Evolutionary conservation across 2,797 vertebrate genomes (phyloP).

Genomic region (Cygnus olor): DNA sequence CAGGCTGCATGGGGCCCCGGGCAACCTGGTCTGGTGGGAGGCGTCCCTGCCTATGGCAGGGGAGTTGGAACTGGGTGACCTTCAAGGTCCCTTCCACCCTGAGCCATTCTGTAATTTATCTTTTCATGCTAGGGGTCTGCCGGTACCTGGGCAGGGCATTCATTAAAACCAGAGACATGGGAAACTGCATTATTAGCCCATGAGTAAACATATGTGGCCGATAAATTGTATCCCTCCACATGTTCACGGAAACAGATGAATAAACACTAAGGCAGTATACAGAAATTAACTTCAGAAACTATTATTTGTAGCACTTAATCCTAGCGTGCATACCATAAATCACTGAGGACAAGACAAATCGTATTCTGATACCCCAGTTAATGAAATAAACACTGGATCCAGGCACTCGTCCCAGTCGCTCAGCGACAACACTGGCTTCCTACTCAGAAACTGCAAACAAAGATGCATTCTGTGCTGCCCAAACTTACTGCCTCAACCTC

Average conservation of each 20-base stretch:
- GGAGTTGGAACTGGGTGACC: too few species aligned
- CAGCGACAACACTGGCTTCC: conserved; percentile 32
- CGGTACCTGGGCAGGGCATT: not conserved
- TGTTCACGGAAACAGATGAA: not conserved
- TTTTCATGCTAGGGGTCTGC: not conserved
- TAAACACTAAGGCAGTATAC: not conserved
- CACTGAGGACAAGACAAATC: not conserved
- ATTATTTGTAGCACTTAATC: not conserved
- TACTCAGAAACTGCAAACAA: conserved; percentile 30
- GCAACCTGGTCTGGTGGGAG: too few species aligned
- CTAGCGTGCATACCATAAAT: not conserved
- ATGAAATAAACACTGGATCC: not conserved
- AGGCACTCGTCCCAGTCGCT: not conserved
- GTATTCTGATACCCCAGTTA: not conserved
- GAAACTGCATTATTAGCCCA: not conserved
- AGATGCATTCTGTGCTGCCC: conserved; percentile 52
- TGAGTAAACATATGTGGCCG: not conserved
- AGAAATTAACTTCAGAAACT: not conserved
- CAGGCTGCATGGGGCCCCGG: too few species aligned
- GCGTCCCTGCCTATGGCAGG: too few species aligned
- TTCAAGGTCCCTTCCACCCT: too few species aligned
- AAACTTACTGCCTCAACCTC: conserved; percentile 43
- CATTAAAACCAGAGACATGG: not conserved
- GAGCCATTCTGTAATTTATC: not conserved
- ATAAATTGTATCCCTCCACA: not conserved